These are phyloP conservation scores for Onychostoma macrolepis DNA, from an alignment of 2,113 vertebrate species.

Conservation along the genomic window DNA sequence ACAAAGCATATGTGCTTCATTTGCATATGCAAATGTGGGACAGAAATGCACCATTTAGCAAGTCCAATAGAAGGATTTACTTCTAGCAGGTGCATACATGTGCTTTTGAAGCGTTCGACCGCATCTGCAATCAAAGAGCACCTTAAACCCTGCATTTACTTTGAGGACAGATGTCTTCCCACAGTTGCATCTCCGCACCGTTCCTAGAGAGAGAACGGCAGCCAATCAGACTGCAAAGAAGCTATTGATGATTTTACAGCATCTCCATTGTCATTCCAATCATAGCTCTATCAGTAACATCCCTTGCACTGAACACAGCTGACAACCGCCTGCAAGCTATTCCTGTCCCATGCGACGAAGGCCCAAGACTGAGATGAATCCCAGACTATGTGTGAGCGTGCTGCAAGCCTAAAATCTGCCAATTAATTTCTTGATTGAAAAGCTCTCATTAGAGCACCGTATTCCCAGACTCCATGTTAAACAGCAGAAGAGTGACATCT, in stretches of 20 bases:
- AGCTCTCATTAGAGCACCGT: conserved; percentile 12
- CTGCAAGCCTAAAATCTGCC: conserved; percentile 26
- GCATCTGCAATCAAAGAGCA: conserved; percentile 31
- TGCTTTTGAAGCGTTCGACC: conserved; percentile 15
- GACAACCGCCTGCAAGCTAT: conserved; percentile 28
- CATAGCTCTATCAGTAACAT: conserved; percentile 33
- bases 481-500: conserved; percentile 34
- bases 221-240: conserved; percentile 13
- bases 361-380: conserved; percentile 17
- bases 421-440: conserved; percentile 37
- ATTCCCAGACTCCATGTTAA: conserved; percentile 46
- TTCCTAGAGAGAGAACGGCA: neutral
- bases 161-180: conserved; percentile 29
- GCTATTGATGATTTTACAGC: conserved; percentile 30
- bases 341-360: conserved; percentile 21
- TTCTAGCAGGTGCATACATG: conserved; percentile 20
- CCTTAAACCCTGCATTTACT: conserved; percentile 10
- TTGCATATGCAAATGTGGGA: conserved; percentile 6
- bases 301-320: neutral
- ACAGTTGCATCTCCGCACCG: neutral
- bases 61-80: neutral
- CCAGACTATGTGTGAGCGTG: neutral
- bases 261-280: conserved; percentile 42
- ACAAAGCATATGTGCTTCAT: conserved; percentile 27
- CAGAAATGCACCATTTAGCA: conserved; percentile 16